These are phyloP conservation scores for Onychorhynchus coronatus DNA, from an alignment of 2,113 vertebrate species.

Conservation along the genomic window DNA sequence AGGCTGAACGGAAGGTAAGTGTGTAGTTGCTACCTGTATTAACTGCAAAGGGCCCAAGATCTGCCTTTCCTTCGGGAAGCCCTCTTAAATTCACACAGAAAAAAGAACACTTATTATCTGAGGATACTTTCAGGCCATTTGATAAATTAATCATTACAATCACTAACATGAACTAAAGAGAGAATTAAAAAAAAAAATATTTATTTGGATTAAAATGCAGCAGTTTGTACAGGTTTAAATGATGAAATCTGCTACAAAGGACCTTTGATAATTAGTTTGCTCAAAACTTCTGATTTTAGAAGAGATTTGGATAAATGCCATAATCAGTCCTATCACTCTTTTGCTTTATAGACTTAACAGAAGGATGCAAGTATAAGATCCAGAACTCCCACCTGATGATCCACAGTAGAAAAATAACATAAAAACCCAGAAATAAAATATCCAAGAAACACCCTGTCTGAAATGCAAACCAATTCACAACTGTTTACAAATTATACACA, in stretches of 20 bases:
- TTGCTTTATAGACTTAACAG: neutral
- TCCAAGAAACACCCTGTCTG: neutral
- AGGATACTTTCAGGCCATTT: neutral
- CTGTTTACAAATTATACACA: neutral
- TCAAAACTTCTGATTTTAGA: neutral
- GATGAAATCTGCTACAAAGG: neutral
- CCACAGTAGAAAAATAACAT: neutral
- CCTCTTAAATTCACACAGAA: neutral
- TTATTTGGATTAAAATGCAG: neutral
- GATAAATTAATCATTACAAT: neutral
- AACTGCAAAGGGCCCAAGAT: neutral
- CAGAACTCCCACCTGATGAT: neutral
- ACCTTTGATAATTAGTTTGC: neutral
- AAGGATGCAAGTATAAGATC: neutral
- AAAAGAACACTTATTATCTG: neutral
- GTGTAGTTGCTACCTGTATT: neutral
- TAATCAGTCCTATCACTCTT: neutral
- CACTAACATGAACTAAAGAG: neutral
- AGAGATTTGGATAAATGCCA: neutral
- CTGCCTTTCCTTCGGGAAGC: neutral
- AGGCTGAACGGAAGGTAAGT: accelerated
- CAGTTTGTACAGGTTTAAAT: neutral
- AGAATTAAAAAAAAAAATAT: neutral
- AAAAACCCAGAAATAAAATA: neutral
- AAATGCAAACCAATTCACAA: neutral